Evolutionary conservation across 2,888 invertebrate species (phyloP), one percentile per base, ranked within the genome.

Genomic region (Patella ulyssiponensis): DNA sequence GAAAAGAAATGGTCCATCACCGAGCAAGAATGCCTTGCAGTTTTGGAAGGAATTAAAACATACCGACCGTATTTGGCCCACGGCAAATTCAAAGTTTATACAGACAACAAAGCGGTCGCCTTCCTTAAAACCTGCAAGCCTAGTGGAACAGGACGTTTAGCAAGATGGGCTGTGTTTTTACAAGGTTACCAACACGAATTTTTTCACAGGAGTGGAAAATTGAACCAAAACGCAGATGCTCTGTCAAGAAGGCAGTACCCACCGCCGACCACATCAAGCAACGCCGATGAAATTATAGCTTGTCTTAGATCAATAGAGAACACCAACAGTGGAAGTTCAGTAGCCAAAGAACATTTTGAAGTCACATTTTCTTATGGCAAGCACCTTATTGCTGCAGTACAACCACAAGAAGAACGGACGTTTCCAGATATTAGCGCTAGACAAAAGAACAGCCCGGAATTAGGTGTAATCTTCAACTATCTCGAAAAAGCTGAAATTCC

Each of bases 61-160:
- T 84, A 81, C 71, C 75, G 79, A 14, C 75, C 77, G 27, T 86
- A 81, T 71, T 75, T 85, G 14, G 74, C 82, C 23, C 58, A 80
- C 56, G 73, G 73, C 5, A 56, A 79, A 3, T 85, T 85, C 73
- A 76, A 75, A 4, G 79, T 82, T 11, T 69, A 76, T 53, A 85
- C 85, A 9, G 84, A 86, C 77, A 82, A 85, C 70, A 76, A 72
- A 12, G 77, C 81, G 33, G 76, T 84, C 0, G 77, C 75, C 44
- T 83, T 78, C 77, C 75, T 85, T 3, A 74, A 83, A 53, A 78
- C 74, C 3, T 79, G 75, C 23, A 83, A 84, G 58, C 44, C 44
- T 3, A 77, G 77, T n/a, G 77, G 76, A 9, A 72, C 77, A n/a
- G 75, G 80, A 54, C 72, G 77, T 69, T 69, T 82, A 44, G 79